phyloP scores from a whole-genome alignment of 2,797 vertebrate genomes.

The Sebastolobus alascanus region DNA sequence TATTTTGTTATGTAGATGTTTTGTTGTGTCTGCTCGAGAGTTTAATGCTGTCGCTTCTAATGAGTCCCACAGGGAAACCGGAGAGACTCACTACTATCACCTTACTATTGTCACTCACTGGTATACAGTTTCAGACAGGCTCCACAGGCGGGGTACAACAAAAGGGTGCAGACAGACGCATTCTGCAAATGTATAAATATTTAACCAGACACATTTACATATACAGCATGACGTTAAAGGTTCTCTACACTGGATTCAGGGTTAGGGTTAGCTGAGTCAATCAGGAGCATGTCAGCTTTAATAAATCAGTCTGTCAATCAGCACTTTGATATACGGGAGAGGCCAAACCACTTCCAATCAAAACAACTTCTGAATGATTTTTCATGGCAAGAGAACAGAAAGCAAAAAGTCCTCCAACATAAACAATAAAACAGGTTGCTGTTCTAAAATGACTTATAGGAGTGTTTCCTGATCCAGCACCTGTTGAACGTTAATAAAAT shows the following conservation, averaged over 20 bases:
- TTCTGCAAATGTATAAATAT: slow-evolving; percentile 15
- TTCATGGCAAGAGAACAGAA: background rate
- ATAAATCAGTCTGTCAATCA: background rate
- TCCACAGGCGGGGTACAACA: slow-evolving; percentile 21
- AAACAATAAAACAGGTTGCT: background rate
- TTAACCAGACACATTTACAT: slow-evolving; percentile 7
- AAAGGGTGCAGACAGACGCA: slow-evolving; percentile 11
- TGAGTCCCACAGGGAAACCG: slow-evolving; percentile 45
- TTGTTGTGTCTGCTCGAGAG: slow-evolving; percentile 23
- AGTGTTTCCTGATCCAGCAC: background rate
- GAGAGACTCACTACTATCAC: slow-evolving; percentile 45
- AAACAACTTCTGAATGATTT: background rate
- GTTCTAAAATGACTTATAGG: background rate
- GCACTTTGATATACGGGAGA: slow-evolving; percentile 5
- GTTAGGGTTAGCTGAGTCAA: no score
- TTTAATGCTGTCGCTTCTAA: slow-evolving; percentile 27
- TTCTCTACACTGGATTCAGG: no score
- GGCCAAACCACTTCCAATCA: background rate
- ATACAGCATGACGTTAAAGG: background rate
- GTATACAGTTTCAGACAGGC: slow-evolving; percentile 35
- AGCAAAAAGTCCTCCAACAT: background rate
- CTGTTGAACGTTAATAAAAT: background rate
- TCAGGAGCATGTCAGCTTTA: background rate
- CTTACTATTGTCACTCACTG: slow-evolving; percentile 31
- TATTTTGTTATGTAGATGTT: background rate